phyloP scores from a whole-genome alignment of 2,797 vertebrate species.

The Peromyscus attwateri region DNA sequence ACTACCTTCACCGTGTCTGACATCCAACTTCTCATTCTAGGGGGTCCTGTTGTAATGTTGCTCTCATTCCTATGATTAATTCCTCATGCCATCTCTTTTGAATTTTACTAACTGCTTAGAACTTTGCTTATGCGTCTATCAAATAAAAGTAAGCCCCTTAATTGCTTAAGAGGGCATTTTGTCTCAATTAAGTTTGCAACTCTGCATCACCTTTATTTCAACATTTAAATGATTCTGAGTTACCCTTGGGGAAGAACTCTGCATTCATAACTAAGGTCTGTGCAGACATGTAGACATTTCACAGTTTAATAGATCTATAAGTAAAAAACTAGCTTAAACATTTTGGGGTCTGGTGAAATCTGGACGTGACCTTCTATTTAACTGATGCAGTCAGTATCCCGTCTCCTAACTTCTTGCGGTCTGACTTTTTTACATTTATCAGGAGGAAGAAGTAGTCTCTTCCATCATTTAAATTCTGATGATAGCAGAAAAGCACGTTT shows the following conservation, averaged over 20 bases:
- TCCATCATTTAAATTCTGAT: background rate
- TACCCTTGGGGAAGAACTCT: background rate
- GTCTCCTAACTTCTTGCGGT: background rate
- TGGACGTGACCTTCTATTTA: background rate
- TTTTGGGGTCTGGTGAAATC: background rate
- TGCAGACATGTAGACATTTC: background rate
- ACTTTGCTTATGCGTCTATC: background rate
- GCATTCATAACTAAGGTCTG: background rate
- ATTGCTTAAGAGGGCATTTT: background rate
- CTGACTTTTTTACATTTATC: background rate
- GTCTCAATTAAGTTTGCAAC: conserved; percentile 1
- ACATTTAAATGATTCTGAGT: background rate
- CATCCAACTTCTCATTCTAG: background rate
- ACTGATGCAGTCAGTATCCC: background rate
- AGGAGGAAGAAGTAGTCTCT: background rate
- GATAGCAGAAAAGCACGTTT: background rate
- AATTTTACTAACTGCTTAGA: conserved; percentile 8
- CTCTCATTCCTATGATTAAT: background rate
- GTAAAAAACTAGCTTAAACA: background rate
- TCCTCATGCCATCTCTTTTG: background rate
- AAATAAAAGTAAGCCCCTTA: conserved; percentile 13
- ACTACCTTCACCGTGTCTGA: background rate
- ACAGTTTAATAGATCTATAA: background rate
- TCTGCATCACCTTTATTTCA: background rate
- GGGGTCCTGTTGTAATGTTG: background rate